These are phyloP conservation scores for Lordiphosa fenestrarum DNA, from an alignment of 2,888 invertebrate species.

Conservation along the genomic window DNA sequence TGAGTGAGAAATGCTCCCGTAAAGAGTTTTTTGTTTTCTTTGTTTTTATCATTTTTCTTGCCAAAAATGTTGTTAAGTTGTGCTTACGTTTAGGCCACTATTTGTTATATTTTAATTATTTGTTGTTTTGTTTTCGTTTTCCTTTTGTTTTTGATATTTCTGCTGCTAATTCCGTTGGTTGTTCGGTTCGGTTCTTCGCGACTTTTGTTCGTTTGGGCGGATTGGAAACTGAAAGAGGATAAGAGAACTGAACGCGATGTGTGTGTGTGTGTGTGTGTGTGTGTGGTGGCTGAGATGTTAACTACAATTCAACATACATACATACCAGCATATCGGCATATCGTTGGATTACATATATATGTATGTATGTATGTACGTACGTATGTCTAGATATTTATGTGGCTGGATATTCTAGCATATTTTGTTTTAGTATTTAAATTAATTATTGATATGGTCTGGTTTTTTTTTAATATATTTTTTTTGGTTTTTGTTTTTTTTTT, in stretches of 20 bases:
- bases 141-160: constrained; percentile 59
- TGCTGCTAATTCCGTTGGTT: constrained; percentile 47
- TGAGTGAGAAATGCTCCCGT: too few species aligned
- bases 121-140: constrained; percentile 17
- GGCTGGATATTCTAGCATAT: constrained; percentile 18
- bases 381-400: constrained; percentile 18
- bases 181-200: constrained; percentile 12
- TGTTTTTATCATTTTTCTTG: constrained; percentile 21
- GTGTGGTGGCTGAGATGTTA: constrained; percentile 25
- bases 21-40: too few species aligned
- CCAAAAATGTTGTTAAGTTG: constrained; percentile 48
- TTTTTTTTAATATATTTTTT: constrained; percentile 14
- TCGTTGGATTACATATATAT: not conserved
- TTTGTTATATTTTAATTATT: constrained; percentile 22
- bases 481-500: constrained; percentile 3
- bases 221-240: constrained; percentile 64
- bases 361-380: too few species aligned
- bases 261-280: too few species aligned
- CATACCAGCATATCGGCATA: constrained; percentile 8
- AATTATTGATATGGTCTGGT: constrained; percentile 67
- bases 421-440: constrained; percentile 35
- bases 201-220: constrained; percentile 53
- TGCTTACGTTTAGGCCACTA: constrained; percentile 59
- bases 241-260: constrained; percentile 1
- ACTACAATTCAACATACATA: constrained; percentile 32